Conservation (phyloP, 2,888 invertebrate species). For the Microctonus hyperodae region DNA sequence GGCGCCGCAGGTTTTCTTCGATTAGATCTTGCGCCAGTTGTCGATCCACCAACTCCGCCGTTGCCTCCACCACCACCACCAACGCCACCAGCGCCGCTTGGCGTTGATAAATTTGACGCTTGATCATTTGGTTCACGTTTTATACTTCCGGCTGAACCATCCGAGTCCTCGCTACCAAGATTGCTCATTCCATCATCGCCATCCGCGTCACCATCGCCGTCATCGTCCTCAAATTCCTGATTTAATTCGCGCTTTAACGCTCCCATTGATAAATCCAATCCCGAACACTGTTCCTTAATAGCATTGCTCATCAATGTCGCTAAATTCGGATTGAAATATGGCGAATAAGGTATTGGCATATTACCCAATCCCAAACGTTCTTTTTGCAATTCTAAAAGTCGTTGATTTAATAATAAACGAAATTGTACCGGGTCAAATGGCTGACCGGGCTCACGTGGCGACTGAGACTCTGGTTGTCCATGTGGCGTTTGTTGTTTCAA, state of each 20-base stretch:
- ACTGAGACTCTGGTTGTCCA: conserved; percentile 76
- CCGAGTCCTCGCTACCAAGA: conserved; percentile 74
- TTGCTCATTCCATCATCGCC: conserved; percentile 74
- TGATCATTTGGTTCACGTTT: conserved; percentile 58
- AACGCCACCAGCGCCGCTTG: neutral
- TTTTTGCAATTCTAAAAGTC: conserved; percentile 86
- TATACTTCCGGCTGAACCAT: conserved; percentile 61
- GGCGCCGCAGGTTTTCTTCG: conserved; percentile 94
- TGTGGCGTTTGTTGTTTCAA: conserved; percentile 91
- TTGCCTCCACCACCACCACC: neutral
- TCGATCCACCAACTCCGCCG: neutral
- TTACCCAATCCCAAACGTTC: conserved; percentile 82
- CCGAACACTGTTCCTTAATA: conserved; percentile 82
- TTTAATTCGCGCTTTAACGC: conserved; percentile 79
- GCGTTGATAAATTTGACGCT: conserved; percentile 53
- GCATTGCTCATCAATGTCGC: conserved; percentile 79
- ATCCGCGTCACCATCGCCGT: conserved; percentile 62
- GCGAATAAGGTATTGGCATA: conserved; percentile 79
- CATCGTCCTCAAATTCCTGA: conserved; percentile 81
- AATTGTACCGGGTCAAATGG: conserved; percentile 94
- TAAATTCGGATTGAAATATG: conserved; percentile 79
- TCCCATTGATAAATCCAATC: conserved; percentile 87
- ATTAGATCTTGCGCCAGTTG: conserved; percentile 68
- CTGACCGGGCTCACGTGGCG: conserved; percentile 77
- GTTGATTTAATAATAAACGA: conserved; percentile 85